A percentile compares a stretch with the other conserved stretches of the same genome.
These are phyloP conservation scores for Ursus arctos DNA, from an alignment of 2,113 vertebrate genomes.

Conservation along the genomic window DNA sequence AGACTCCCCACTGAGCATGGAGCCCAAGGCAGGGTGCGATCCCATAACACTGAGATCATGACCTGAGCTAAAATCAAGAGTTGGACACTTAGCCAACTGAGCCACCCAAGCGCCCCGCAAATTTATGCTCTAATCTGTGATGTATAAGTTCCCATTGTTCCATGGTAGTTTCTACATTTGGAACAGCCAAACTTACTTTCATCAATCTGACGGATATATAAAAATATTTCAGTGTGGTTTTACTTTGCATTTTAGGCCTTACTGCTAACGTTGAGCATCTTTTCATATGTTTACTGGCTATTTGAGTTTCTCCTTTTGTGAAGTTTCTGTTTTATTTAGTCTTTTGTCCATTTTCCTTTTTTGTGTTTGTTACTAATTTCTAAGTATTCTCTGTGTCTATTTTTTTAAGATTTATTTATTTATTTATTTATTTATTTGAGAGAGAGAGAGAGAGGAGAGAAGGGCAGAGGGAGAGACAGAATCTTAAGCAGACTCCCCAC, in stretches of 20 bases:
- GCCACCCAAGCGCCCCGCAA: background rate
- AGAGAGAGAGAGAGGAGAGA: too few species aligned
- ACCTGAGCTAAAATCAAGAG: too few species aligned
- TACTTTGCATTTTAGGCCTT: constrained; percentile 23
- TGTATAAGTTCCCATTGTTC: background rate
- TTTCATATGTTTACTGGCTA: background rate
- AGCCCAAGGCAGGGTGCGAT: too few species aligned
- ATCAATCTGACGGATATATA: background rate
- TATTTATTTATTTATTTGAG: too few species aligned
- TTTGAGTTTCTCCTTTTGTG: background rate
- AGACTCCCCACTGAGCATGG: too few species aligned
- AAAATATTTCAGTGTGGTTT: background rate
- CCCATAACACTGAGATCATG: too few species aligned
- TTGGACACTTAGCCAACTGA: too few species aligned
- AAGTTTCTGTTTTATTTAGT: background rate
- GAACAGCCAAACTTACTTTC: background rate
- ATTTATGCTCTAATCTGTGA: background rate
- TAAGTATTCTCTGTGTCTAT: background rate
- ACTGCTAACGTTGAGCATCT: background rate
- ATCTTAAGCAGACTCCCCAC: too few species aligned
- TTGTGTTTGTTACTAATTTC: background rate
- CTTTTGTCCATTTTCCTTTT: background rate
- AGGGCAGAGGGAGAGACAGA: too few species aligned
- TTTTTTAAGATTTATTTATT: too few species aligned
- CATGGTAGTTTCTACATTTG: background rate